Conservation (phyloP, 2,113 vertebrate species). For the rabbit (Oryctolagus cuniculus) region mOryCun1.1 NC_091452.1:11639001-11639500, state of each 20-base stretch:
- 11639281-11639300: neutral
- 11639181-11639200: neutral
- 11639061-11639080: neutral
- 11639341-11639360: neutral
- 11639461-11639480: neutral
- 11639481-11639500: too few relatives aligned
- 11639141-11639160: neutral
- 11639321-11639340: neutral
- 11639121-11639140: neutral
- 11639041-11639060: constrained; percentile 28
- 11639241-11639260: rapidly evolving
- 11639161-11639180: neutral
- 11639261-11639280: neutral
- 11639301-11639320: neutral
- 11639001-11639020: constrained; percentile 9
- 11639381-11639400: neutral
- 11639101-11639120: neutral
- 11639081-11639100: neutral
- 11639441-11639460: neutral
- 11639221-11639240: rapidly evolving
- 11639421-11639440: neutral
- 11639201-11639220: rapidly evolving
- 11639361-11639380: neutral
- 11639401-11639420: neutral
- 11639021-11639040: constrained; percentile 50